These are phyloP conservation scores for Erebia aethiops DNA, from an alignment of 2,888 invertebrate species.

Conservation along the genomic window DNA sequence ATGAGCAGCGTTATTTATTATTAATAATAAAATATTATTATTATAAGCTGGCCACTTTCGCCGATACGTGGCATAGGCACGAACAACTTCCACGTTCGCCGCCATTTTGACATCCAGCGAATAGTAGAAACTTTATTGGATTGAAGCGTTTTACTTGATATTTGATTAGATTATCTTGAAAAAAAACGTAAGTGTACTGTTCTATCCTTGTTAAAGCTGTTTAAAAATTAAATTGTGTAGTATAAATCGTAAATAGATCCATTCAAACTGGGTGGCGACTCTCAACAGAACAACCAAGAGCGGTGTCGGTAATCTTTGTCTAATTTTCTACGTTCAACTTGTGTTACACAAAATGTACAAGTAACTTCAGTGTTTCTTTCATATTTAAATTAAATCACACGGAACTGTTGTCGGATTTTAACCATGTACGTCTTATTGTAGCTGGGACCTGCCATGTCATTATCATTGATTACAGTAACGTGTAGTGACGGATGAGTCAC, in stretches of 20 bases:
- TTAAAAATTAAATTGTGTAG: constrained; percentile 31
- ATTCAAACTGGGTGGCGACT: constrained; percentile 78
- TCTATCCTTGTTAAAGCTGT: constrained; percentile 19
- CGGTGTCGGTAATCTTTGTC: constrained; percentile 78
- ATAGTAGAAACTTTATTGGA: constrained; percentile 87
- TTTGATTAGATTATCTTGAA: constrained; percentile 78
- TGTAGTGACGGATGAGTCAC: constrained; percentile 75
- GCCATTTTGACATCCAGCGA: constrained; percentile 92
- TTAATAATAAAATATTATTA: constrained; percentile 21
- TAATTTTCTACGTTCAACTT: constrained; percentile 29
- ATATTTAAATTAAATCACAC: constrained; percentile 13
- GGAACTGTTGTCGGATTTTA: constrained; percentile 13
- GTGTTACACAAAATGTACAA: constrained; percentile 10
- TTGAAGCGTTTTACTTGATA: constrained; percentile 86
- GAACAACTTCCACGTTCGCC: constrained; percentile 90
- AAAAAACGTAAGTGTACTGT: constrained; percentile 73
- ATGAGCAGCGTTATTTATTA: no score
- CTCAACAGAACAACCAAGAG: constrained; percentile 78
- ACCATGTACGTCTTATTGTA: constrained; percentile 45
- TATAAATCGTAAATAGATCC: constrained; percentile 30
- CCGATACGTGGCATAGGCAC: constrained; percentile 92
- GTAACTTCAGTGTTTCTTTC: constrained; percentile 9
- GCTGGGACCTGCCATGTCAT: constrained; percentile 78
- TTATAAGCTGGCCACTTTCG: constrained; percentile 76
- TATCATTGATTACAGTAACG: constrained; percentile 74